Conservation (phyloP, 1,140 invertebrate genomes). For the Luehdorfia chinensis region DNA sequence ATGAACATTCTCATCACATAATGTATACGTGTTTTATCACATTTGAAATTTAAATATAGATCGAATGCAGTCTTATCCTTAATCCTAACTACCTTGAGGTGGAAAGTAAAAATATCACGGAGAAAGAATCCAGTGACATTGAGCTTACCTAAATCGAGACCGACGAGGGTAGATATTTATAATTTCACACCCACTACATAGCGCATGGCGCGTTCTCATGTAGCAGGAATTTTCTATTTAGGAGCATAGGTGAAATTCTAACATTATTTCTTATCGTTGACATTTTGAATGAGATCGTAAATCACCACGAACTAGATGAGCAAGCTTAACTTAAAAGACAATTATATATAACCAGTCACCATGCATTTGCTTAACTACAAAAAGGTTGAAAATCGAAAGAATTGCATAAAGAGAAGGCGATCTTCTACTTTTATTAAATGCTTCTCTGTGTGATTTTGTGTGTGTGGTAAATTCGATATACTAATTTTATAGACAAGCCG, state of each 20-base stretch:
- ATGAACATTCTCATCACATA: conserved; percentile 5
- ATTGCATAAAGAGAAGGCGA: too few relatives aligned
- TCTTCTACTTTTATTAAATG: too few relatives aligned
- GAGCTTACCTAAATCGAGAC: conserved; percentile 50
- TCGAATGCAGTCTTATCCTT: conserved; percentile 21
- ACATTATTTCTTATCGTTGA: conserved; percentile 19
- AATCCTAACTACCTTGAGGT: conserved; percentile 13
- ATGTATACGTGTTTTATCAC: not conserved
- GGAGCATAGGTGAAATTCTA: conserved; percentile 29
- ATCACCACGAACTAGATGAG: too few relatives aligned
- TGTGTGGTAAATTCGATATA: too few relatives aligned
- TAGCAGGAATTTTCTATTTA: conserved; percentile 44
- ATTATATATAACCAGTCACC: too few relatives aligned
- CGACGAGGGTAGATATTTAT: conserved; percentile 63
- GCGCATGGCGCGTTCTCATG: conserved; percentile 34
- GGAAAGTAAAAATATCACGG: conserved; percentile 42
- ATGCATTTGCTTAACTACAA: too few relatives aligned
- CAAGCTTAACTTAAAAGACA: too few relatives aligned
- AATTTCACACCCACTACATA: conserved; percentile 44
- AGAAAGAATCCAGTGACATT: conserved; percentile 53
- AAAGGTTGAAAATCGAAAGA: too few relatives aligned
- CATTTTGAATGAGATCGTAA: not conserved
- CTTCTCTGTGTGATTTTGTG: too few relatives aligned
- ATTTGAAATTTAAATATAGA: conserved; percentile 1
- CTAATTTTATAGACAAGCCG: too few relatives aligned